Evolutionary conservation across 2,113 vertebrate genomes (phyloP).

Genomic region (Orthochromis malagaraziensis): DNA sequence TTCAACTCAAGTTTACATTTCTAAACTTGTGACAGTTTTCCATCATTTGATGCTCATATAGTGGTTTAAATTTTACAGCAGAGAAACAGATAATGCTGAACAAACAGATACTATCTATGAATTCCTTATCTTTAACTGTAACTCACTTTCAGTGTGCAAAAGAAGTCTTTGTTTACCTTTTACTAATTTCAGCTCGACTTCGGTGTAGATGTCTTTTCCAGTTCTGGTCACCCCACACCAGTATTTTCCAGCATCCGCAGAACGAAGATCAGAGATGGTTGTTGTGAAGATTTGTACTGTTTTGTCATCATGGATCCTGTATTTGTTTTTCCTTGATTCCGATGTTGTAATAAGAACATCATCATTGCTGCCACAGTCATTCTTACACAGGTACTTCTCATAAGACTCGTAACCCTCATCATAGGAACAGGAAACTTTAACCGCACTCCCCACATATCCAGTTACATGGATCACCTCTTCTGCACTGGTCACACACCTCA

Average conservation of each 20-base stretch:
- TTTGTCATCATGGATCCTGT: background rate
- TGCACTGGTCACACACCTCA: too few species aligned
- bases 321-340: background rate
- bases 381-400: too few species aligned
- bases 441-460: too few species aligned
- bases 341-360: background rate
- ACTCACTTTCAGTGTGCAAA: background rate
- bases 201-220: rapidly evolving
- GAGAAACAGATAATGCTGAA: background rate
- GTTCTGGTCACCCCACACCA: rapidly evolving
- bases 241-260: rapidly evolving
- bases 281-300: background rate
- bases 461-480: too few species aligned
- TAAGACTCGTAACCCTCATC: too few species aligned
- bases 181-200: background rate
- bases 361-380: too few species aligned
- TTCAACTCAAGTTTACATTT: too few species aligned
- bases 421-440: too few species aligned
- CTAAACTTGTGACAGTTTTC: rapidly evolving
- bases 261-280: rapidly evolving
- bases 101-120: background rate
- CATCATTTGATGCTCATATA: too few species aligned
- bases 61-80: background rate
- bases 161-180: background rate
- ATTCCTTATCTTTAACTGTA: background rate